A percentile compares a stretch with the other conserved stretches of the same genome.
Evolutionary conservation across 2,113 vertebrate species (phyloP).

Genomic region (Leptobrachium leishanense): DNA sequence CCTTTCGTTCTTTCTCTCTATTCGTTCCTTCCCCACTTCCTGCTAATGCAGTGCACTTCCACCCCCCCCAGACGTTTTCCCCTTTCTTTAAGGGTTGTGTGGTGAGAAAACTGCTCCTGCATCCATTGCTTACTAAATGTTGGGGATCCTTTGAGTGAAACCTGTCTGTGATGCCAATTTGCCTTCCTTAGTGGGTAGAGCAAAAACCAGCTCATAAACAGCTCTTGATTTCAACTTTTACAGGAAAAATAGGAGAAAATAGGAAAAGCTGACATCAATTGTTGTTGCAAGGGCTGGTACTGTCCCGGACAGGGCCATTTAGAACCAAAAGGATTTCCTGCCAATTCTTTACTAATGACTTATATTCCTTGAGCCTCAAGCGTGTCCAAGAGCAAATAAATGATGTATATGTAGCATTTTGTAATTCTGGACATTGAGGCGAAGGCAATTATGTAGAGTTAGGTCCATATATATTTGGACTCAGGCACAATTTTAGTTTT

Average conservation of each 20-base stretch:
- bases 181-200: constrained; percentile 54
- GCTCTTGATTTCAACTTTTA: constrained; percentile 2
- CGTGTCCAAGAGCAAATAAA: neutral
- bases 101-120: constrained; percentile 58
- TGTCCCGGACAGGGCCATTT: neutral
- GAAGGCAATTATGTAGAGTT: constrained; percentile 9
- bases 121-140: constrained; percentile 68
- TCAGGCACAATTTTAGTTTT: too few relatives aligned
- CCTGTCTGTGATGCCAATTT: constrained; percentile 68
- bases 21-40: constrained; percentile 56
- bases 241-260: constrained; percentile 11
- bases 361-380: neutral
- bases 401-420: neutral
- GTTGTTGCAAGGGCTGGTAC: constrained; percentile 1
- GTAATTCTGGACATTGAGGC: constrained; percentile 3
- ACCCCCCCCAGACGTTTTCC: constrained; percentile 54
- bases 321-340: neutral
- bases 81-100: constrained; percentile 51
- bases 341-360: neutral
- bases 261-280: constrained; percentile 6
- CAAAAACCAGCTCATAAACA: constrained; percentile 18
- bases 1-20: constrained; percentile 53
- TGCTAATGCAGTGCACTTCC: constrained; percentile 63
- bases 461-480: too few relatives aligned
- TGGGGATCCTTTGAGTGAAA: constrained; percentile 62